Base-by-base conservation (phyloP, 2,888 invertebrate species). In the Taenaris catops region DNA sequence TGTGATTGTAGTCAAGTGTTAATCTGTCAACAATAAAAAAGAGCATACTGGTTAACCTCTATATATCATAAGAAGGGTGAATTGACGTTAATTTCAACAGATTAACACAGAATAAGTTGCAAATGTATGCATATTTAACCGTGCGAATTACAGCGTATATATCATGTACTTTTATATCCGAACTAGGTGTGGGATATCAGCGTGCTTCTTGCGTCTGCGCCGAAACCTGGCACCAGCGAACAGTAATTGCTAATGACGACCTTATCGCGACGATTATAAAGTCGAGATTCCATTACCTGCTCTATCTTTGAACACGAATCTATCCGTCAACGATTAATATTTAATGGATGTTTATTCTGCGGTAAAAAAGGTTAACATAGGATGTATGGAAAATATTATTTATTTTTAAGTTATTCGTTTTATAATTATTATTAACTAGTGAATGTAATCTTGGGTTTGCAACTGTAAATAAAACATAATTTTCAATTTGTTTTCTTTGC, bases 161-260 rank as follows among this genome's bases (percentile, higher is more conserved):
- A n/a, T n/a, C n/a, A n/a, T n/a, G n/a, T n/a, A n/a, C n/a, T n/a
- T n/a, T n/a, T n/a, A n/a, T n/a, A n/a, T n/a, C n/a, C n/a, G 2
- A 9, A 9, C 4, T 33, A 53, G 87, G 73, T 96, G 53, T 96
- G 96, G 96, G 96, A 96, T 72, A 89, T 95, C 42, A 90, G 93
- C 34, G 91, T 93, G 27, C 81, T 94, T 31, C 58, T 87, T 0
- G 74, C 81, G 9, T 84, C 86, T 2, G 62, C 76, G 33, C 76
- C 81, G 1, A 53, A 58, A 10, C 65, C 83, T 4, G 66, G 70
- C 37, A 63, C 76, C 44, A 61, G 69, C 54, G 66, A 62, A 17
- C 66, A 69, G 35, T 66, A 65, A 48, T 56, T 10, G 16, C 9
- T 6, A 31, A 25, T n/a, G 12, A 24, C 24, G 9, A 38, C 26